phyloP scores from a whole-genome alignment of 1,140 invertebrate genomes.

The Zophobas morio region DNA sequence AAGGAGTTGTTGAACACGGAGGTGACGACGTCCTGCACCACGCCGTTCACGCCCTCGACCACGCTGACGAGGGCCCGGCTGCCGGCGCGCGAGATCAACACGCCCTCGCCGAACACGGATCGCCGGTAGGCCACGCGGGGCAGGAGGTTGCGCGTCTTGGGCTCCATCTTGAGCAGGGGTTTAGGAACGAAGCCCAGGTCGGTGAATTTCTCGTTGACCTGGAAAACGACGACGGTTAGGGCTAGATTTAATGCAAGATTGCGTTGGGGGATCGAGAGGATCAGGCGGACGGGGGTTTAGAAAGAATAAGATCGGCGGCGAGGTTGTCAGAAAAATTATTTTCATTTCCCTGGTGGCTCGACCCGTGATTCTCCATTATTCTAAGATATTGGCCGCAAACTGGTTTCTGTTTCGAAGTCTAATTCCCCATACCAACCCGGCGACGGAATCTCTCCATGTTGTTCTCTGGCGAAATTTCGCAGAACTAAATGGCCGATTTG shows the following conservation, averaged over 20 bases:
- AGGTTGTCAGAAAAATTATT: too few relatives aligned
- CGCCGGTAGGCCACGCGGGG: conserved; percentile 86
- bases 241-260: neutral
- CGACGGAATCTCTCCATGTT: too few relatives aligned
- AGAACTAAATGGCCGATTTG: too few relatives aligned
- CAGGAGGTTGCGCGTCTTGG: conserved; percentile 83
- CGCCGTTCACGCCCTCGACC: conserved; percentile 87
- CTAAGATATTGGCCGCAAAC: too few relatives aligned
- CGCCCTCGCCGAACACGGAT: conserved; percentile 91
- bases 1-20: conserved; percentile 95
- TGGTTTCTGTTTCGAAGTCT: too few relatives aligned
- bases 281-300: too few relatives aligned
- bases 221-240: conserved; percentile 55
- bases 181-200: conserved; percentile 88
- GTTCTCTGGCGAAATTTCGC: too few relatives aligned
- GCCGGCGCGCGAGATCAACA: conserved; percentile 86
- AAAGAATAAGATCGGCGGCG: too few relatives aligned
- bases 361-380: too few relatives aligned
- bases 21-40: conserved; percentile 92
- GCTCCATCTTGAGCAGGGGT: conserved; percentile 85
- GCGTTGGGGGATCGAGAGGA: too few relatives aligned
- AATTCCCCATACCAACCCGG: too few relatives aligned
- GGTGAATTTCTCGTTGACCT: conserved; percentile 85
- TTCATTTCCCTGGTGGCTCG: too few relatives aligned
- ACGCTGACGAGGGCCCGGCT: conserved; percentile 87